Evolutionary conservation across 2,797 vertebrate genomes (phyloP), one percentile per base, ranked within the genome.

Genomic region (Moxostoma hubbsi): DNA sequence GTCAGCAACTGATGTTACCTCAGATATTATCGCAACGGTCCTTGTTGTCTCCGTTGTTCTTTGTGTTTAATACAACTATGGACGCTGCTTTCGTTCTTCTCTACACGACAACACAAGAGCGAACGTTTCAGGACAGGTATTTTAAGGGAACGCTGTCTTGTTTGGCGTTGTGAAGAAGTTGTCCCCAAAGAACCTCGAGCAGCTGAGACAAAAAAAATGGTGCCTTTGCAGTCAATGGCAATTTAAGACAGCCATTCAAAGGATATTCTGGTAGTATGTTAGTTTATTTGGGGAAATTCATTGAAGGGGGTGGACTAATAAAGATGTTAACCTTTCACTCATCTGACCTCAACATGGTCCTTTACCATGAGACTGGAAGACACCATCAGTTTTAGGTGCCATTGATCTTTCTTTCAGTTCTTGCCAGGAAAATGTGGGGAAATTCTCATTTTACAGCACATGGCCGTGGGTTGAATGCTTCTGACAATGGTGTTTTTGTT

Each of bases 1-100:
- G 92, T 92, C 91, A 92, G 89, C 90, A 88, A 89, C 88, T 90
- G 75, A 85, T 87, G 88, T 89, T 91, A 81, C 90, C 36, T 3
- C 0, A 4, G 88, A 88, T 90, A 85, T 88, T 83, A 82, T 88
- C 85, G 86, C 90, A 86, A 82, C 83, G 84, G 73, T 81, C 77
- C 82, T 82, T 85, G 46, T 86, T 76, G 86, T 85, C 81, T 66
- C 70, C 51, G 74, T 43, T 72, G 73, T 63, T 62, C 79, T 79
- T 76, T 74, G 73, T 74, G 13, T 69, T 65, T 45, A 64, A 69
- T 53, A 16, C 58, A 51, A 18, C 59, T 5, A 62, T 68, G n/a
- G 54, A 54, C 13, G 51, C 9, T 18, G 64, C 61, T 72, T 36
- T 36, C 36, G 36, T 36, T 36, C 36, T 75, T 9, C 36, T 70